phyloP scores from a whole-genome alignment of 2,797 vertebrate species.

The Pseudochaenichthys georgianus region DNA sequence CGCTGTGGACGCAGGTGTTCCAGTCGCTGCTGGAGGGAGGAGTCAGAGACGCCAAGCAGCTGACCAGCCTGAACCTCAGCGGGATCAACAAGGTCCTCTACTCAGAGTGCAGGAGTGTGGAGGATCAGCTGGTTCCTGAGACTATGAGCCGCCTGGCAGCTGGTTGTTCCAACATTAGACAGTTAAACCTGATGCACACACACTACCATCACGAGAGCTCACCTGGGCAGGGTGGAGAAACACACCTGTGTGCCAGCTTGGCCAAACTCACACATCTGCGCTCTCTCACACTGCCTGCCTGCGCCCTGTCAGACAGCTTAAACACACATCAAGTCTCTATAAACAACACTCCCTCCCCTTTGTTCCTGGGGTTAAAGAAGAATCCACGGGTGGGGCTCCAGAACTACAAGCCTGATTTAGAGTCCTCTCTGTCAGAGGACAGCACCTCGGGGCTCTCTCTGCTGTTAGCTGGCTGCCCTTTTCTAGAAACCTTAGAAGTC shows the following conservation, averaged over 20 bases:
- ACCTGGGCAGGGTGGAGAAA: conserved; percentile 73
- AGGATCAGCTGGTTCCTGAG: conserved; percentile 89
- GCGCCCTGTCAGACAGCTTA: conserved; percentile 86
- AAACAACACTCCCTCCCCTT: conserved; percentile 56
- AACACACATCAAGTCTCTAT: conserved; percentile 50
- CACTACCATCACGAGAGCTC: conserved; percentile 90
- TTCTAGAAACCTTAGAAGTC: conserved; percentile 91
- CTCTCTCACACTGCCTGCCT: conserved; percentile 92
- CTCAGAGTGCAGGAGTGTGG: conserved; percentile 85
- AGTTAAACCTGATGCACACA: conserved; percentile 94
- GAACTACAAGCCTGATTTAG: conserved; percentile 76
- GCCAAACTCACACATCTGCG: conserved; percentile 86
- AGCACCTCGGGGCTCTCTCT: conserved; percentile 82
- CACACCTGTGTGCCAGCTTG: conserved; percentile 91
- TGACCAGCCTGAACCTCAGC: conserved; percentile 93
- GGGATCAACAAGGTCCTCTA: conserved; percentile 91
- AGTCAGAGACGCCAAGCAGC: conserved; percentile 86
- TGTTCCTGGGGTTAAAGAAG: conserved; percentile 89
- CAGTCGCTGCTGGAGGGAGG: conserved; percentile 85
- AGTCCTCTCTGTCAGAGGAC: conserved; percentile 60
- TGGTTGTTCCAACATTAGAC: conserved; percentile 87
- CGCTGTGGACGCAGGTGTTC: conserved; percentile 89
- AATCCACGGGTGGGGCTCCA: conserved; percentile 89
- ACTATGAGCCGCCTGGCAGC: conserved; percentile 87
- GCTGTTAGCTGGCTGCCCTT: conserved; percentile 85